Percentiles rank a stretch among this genome's conserved stretches.
Evolutionary conservation across 2,797 vertebrate species (phyloP).

Genomic region (Pagetopsis macropterus): DNA sequence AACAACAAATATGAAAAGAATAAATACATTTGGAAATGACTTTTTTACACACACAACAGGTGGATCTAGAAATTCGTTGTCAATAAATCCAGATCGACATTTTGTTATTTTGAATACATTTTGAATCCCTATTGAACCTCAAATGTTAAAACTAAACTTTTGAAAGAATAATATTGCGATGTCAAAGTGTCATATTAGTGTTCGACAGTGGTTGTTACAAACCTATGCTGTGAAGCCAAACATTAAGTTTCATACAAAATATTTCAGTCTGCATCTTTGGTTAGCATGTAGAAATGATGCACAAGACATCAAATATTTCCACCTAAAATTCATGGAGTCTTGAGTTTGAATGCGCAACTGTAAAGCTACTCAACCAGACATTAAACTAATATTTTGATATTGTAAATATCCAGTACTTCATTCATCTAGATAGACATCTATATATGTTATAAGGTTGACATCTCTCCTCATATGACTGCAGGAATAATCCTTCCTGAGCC

Average conservation of each 20-base stretch:
- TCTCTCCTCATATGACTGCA: slow-evolving; percentile 2
- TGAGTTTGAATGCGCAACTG: neutral
- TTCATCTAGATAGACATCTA: neutral
- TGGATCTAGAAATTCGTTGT: too few relatives aligned
- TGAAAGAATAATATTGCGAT: neutral
- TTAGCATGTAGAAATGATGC: slow-evolving; percentile 26
- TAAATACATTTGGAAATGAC: neutral
- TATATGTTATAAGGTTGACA: neutral
- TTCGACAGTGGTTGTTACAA: neutral
- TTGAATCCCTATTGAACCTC: neutral
- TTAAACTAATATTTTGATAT: slow-evolving; percentile 13
- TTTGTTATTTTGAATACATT: neutral
- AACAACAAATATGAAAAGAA: neutral
- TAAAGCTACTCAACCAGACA: neutral
- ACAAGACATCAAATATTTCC: slow-evolving; percentile 5
- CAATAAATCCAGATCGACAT: too few relatives aligned
- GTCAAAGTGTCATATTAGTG: neutral
- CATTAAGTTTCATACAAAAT: neutral
- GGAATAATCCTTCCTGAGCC: slow-evolving; percentile 12
- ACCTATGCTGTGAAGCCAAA: slow-evolving; percentile 10
- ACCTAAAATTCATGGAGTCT: slow-evolving; percentile 3
- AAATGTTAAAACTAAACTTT: slow-evolving; percentile 18
- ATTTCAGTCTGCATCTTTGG: neutral
- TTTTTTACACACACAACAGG: slow-evolving; percentile 1
- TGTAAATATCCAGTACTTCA: neutral